Evolutionary conservation across 2,888 invertebrate species (phyloP), one percentile per base, ranked within the genome.

Genomic region (Pollenia angustigena): DNA sequence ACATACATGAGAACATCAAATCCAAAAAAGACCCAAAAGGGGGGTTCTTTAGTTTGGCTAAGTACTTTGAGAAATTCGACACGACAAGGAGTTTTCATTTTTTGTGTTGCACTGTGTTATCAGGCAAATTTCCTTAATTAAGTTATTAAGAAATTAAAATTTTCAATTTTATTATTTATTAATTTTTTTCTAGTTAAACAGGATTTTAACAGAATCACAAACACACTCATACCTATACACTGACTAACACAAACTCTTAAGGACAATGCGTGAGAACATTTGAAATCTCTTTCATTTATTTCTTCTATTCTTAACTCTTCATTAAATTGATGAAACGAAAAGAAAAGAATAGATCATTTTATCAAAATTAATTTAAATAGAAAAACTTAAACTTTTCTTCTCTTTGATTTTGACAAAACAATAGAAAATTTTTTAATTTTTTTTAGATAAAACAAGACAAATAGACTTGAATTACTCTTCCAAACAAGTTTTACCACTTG

Each of bases 401-500:
- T 42, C 54, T 75, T 58, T 64, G 71, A 76, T 66, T 80, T 86
- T 54, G 64, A 79, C 56, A 64, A 83, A 81, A 87, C 81, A 84
- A 87, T 74, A 79, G 74, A 69, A 42, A n/a, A 32, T 50, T 14
- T 54, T 72, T 42, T 1, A 44, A 71, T 44, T 14, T 75, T 23
- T 23, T 62, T 56, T 64, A 60, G 52, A 66, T 18, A 44, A 52
- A 52, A 62, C 54, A 11, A 52, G 11, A 54, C 44, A 81, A 52
- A 81, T 60, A 81, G 68, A 56, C 18, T 69, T 69, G 64, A 82
- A 72, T 80, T 83, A 74, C 58, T 32, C 32, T 58, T 81, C 23
- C 60, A 87, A 83, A 87, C 83, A 84, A 76, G 83, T 84, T 81
- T 74, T 84, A 78, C 81, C 60, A 62, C 76, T 87, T 74, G 76